Conservation (phyloP, 2,888 invertebrate genomes). For the Calliphora vomitoria region DNA sequence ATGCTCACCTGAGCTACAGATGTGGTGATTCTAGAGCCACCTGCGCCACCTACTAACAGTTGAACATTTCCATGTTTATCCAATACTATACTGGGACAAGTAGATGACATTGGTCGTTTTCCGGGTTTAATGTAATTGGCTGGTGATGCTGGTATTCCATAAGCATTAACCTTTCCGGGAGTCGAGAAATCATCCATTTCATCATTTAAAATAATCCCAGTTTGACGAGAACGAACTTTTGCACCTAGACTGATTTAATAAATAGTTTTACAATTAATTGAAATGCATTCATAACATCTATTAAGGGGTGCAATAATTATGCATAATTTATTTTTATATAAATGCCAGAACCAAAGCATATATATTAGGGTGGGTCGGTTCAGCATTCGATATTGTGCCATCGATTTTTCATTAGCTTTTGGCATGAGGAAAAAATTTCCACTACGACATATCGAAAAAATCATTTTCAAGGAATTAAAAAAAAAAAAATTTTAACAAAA, state of each 20-base stretch:
- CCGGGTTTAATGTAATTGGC: slow-evolving; percentile 93
- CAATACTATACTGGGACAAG: slow-evolving; percentile 93
- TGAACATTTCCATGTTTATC: slow-evolving; percentile 87
- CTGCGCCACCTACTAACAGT: slow-evolving; percentile 92
- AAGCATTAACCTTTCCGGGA: slow-evolving; percentile 89
- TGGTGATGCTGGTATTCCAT: slow-evolving; percentile 91
- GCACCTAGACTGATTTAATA: slow-evolving; percentile 89
- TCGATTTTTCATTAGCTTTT: too few relatives aligned
- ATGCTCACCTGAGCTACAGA: slow-evolving; percentile 86
- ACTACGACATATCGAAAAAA: too few relatives aligned
- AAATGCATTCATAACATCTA: too few relatives aligned
- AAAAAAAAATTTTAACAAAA: too few relatives aligned
- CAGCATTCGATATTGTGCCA: too few relatives aligned
- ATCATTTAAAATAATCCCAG: slow-evolving; percentile 96
- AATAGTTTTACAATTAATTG: background rate
- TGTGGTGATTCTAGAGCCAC: slow-evolving; percentile 95
- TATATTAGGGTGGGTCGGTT: too few relatives aligned
- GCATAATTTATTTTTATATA: too few relatives aligned
- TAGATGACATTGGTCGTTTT: slow-evolving; percentile 94
- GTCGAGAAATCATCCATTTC: slow-evolving; percentile 98
- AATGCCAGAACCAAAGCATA: too few relatives aligned
- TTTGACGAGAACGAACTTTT: slow-evolving; percentile 89
- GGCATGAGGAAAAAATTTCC: too few relatives aligned
- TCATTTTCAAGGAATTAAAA: too few relatives aligned
- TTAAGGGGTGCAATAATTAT: too few relatives aligned